Evolutionary conservation across 2,113 vertebrate genomes (phyloP).

Genomic region (Rhombomys opimus): DNA sequence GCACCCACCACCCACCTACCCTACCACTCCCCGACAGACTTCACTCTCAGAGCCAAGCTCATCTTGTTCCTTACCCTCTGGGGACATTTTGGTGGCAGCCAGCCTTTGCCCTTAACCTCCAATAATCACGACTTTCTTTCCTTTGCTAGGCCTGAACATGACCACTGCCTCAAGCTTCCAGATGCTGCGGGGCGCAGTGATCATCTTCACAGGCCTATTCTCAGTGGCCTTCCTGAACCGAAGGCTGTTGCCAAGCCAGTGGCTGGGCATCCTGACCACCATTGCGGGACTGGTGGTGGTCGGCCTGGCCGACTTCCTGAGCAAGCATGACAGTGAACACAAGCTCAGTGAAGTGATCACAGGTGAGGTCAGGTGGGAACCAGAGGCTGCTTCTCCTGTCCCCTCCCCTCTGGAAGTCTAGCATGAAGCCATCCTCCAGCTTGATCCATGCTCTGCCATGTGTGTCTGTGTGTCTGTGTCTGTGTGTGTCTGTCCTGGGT

Average conservation of each 20-base stretch:
- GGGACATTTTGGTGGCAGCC: not conserved
- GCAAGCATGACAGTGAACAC: constrained; percentile 80
- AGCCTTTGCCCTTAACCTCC: not conserved
- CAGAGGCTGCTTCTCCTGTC: not conserved
- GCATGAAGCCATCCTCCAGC: not conserved
- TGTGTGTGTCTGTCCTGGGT: not conserved
- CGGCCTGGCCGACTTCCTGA: constrained; percentile 92
- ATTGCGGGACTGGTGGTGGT: constrained; percentile 95
- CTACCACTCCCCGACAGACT: not conserved
- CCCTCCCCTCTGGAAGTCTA: not conserved
- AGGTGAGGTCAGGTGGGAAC: constrained; percentile 80
- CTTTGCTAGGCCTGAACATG: constrained; percentile 93
- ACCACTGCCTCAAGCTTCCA: constrained; percentile 98
- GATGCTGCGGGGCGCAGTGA: constrained; percentile 95
- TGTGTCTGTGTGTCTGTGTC: not conserved
- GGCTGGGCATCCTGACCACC: constrained; percentile 93
- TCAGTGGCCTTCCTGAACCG: constrained; percentile 94
- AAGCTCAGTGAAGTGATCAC: constrained; percentile 94
- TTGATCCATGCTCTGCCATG: not conserved
- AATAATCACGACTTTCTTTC: not conserved
- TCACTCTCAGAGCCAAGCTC: not conserved
- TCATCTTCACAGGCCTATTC: constrained; percentile 96
- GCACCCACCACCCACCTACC: too few species aligned
- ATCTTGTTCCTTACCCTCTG: not conserved
- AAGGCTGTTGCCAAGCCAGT: constrained; percentile 90